These are phyloP conservation scores for Ennomos erosarius DNA, from an alignment of 2,888 invertebrate genomes.

Conservation along the genomic window DNA sequence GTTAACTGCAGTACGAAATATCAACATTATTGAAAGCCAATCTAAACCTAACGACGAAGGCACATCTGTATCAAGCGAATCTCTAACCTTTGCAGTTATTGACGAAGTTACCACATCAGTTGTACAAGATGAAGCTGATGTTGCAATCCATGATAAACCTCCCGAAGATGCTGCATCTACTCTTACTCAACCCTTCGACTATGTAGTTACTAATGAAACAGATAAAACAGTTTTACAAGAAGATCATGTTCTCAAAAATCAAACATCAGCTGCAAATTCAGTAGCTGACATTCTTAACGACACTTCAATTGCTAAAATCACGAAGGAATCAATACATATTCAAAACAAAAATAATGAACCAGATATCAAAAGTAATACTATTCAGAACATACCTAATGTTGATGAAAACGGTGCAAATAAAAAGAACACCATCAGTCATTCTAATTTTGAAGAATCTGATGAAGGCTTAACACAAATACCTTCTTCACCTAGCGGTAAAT, in stretches of 20 bases:
- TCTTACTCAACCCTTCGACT: no score
- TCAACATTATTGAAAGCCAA: neutral
- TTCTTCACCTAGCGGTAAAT: constrained; percentile 4
- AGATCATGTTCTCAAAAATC: no score
- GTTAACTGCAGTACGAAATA: neutral
- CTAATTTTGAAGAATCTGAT: neutral
- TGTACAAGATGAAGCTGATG: no score
- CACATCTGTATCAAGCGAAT: no score
- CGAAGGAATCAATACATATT: neutral
- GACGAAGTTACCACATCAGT: no score
- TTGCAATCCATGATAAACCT: no score
- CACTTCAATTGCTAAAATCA: neutral
- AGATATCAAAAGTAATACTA: neutral
- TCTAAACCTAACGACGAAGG: no score
- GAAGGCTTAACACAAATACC: neutral
- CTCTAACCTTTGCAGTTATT: no score
- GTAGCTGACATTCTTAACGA: neutral
- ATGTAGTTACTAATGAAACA: no score
- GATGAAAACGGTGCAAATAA: neutral
- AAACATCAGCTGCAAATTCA: neutral
- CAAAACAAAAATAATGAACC: neutral
- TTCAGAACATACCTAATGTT: neutral
- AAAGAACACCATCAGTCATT: neutral
- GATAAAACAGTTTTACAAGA: no score
- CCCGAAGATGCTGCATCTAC: no score